Evolutionary conservation across 2,797 vertebrate genomes (phyloP), one percentile per base, ranked within the genome.

Genomic region (Thalassophryne amazonica): DNA sequence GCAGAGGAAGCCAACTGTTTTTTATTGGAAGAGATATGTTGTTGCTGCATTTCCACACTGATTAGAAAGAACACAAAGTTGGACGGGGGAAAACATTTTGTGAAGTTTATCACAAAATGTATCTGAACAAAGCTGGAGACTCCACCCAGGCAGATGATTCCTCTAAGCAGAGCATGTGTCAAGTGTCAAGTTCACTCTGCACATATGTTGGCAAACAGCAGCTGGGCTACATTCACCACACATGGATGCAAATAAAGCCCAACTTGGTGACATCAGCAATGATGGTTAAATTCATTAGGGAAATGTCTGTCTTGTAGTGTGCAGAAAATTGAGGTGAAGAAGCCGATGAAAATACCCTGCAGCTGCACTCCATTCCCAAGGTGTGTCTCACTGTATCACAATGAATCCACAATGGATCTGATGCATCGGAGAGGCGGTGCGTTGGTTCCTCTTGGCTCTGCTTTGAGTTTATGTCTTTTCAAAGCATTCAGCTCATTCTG

Each of bases 221-320:
- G 68, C 50, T 55, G 73, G 20, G 29, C 37, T 7, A 5, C 8
- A 28, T 50, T 52, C 51, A 39, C 38, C 32, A 24, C 36, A 46
- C 56, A 27, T 9, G 12, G 40, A 50, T 5, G 21, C 68, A 75
- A 78, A 78, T 69, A 62, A 76, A 61, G 63, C 52, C 38, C 59
- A 60, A 52, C 53, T 67, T 47, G 14, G 49, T 64, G 66, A 80
- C 68, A 77, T 73, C 53, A 21, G 57, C 21, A 63, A 40, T 32
- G 5, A 60, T 69, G 69, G 70, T 71, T 86, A 61, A 75, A 62
- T 73, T 76, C 62, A 76, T 83, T 74, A 78, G 60, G 41, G 57
- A 68, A 73, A 79, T 57, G 55, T 62, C 38, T 76, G 56, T 36
- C 40, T 47, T n/a, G 52, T 67, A 40, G 76, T 69, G 46, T 22